phyloP scores from a whole-genome alignment of 2,888 invertebrate species.

The Eilema sororculum region DNA sequence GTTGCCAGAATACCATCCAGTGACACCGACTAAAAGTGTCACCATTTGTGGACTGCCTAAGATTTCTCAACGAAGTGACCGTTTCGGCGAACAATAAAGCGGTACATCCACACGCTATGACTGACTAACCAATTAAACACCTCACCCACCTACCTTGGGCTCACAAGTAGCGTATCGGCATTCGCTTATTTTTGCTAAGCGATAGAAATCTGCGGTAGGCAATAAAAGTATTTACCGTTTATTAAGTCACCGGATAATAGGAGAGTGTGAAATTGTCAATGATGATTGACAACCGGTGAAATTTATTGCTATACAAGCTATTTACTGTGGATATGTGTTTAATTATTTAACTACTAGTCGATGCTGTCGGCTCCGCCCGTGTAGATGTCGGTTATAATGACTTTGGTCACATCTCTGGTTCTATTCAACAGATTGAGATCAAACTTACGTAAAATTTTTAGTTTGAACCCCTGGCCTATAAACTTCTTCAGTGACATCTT shows the following conservation, averaged over 20 bases:
- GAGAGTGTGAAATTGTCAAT: slow-evolving; percentile 17
- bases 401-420: too few relatives aligned
- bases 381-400: too few relatives aligned
- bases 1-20: neutral
- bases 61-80: neutral
- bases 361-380: too few relatives aligned
- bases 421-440: too few relatives aligned
- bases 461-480: too few relatives aligned
- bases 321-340: neutral
- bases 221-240: slow-evolving; percentile 15
- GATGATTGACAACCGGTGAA: slow-evolving; percentile 5
- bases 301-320: neutral
- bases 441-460: too few relatives aligned
- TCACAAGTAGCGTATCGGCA: slow-evolving; percentile 14
- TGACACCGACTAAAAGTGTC: neutral
- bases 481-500: too few relatives aligned
- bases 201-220: slow-evolving; percentile 12
- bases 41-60: neutral
- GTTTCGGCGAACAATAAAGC: slow-evolving; percentile 18
- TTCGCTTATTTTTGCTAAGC: slow-evolving; percentile 6
- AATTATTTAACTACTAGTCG: neutral
- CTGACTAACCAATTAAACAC: slow-evolving; percentile 19
- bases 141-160: neutral
- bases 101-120: slow-evolving; percentile 18
- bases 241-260: slow-evolving; percentile 11